Evolutionary conservation across 2,888 invertebrate genomes (phyloP).

Genomic region (Herminia tarsipennalis): DNA sequence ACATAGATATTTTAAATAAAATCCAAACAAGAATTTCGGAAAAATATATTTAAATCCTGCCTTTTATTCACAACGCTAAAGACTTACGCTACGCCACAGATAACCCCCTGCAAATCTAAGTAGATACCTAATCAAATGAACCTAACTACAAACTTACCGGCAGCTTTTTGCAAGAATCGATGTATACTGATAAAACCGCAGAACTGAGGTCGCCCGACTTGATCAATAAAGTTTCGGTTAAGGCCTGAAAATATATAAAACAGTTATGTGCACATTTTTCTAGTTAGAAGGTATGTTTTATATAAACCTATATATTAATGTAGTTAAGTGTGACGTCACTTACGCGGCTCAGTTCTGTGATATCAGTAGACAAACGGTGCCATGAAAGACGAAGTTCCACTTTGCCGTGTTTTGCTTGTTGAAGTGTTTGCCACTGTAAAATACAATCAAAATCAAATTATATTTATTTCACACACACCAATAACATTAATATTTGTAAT

Average conservation of each 20-base stretch:
- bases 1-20: background rate
- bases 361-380: conserved; percentile 91
- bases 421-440: conserved; percentile 95
- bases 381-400: conserved; percentile 96
- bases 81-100: no score
- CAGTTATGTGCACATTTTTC: background rate
- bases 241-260: conserved; percentile 80
- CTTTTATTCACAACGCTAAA: no score
- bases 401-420: conserved; percentile 97
- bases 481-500: no score
- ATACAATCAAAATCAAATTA: background rate
- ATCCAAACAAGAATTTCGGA: no score
- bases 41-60: no score
- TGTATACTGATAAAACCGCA: conserved; percentile 92
- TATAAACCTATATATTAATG: no score
- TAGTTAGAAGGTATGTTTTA: no score
- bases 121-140: no score
- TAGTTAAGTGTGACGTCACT: conserved; percentile 62
- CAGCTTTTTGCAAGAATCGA: conserved; percentile 96
- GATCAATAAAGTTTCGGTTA: conserved; percentile 90
- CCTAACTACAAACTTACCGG: no score
- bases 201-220: conserved; percentile 91
- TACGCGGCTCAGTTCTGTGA: conserved; percentile 90
- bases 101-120: no score
- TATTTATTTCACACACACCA: background rate